These are phyloP conservation scores for Catocala nupta DNA, from an alignment of 2,888 invertebrate species.

Conservation along the genomic window DNA sequence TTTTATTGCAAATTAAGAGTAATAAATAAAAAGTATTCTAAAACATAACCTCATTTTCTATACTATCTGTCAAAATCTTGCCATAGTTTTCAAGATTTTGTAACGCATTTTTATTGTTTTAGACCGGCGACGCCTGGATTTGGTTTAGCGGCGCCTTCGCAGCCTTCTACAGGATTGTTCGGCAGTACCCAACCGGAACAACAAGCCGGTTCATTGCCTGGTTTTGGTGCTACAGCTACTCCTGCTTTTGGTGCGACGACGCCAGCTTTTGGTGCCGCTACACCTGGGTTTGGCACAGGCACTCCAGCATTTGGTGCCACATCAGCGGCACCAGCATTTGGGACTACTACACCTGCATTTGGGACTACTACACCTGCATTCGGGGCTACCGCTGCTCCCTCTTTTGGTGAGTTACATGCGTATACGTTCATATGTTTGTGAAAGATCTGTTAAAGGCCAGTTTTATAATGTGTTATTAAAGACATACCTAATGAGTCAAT, in stretches of 20 bases:
- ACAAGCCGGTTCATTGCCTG: constrained; percentile 26
- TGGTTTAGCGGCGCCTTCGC: constrained; percentile 67
- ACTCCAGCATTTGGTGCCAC: constrained; percentile 67
- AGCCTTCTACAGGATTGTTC: constrained; percentile 73
- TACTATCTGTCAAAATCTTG: constrained; percentile 10
- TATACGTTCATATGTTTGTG: too few relatives aligned
- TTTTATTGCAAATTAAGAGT: too few relatives aligned
- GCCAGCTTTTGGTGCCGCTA: constrained; percentile 55
- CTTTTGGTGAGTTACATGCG: constrained; percentile 44
- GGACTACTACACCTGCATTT: constrained; percentile 56
- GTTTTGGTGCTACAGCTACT: constrained; percentile 51
- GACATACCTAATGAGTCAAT: too few relatives aligned
- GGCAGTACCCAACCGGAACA: constrained; percentile 61
- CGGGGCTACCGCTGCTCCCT: constrained; percentile 53
- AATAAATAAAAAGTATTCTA: neutral
- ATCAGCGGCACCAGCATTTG: constrained; percentile 51
- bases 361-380: constrained; percentile 57
- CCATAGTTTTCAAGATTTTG: neutral
- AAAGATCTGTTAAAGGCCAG: too few relatives aligned
- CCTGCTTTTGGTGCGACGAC: constrained; percentile 58
- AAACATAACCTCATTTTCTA: constrained; percentile 1
- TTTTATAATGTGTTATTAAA: too few relatives aligned
- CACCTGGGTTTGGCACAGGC: constrained; percentile 58
- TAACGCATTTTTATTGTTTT: constrained; percentile 20
- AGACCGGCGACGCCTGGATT: constrained; percentile 77